Evolutionary conservation across 2,113 vertebrate species (phyloP), one percentile per base, ranked within the genome.

Genomic region (Dermatemys mawii): DNA sequence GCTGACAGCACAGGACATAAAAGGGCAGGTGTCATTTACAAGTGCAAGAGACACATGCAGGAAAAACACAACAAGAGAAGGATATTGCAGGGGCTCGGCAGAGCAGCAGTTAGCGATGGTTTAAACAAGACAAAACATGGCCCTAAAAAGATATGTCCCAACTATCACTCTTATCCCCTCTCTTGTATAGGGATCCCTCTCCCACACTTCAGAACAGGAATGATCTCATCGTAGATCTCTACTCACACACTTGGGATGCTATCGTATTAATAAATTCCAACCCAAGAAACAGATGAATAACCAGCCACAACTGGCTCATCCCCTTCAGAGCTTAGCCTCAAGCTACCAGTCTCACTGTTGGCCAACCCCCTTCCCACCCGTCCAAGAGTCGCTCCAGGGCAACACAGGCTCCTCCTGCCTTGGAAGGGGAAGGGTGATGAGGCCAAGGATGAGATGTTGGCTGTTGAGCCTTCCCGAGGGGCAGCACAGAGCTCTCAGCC

Each of bases 11-110:
- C 22, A 38, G n/a, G 35, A 67, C 6, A 2, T 21, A 67, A 75
- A 75, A 75, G 38, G 19, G 22, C 73, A 76, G 73, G 38, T 76
- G 73, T 70, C 12, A 27, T 46, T 76, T 41, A 26, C 41, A 27
- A 13, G 7, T 41, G 73, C 41, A 27, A 76, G 38, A 76, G 41
- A 76, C 27, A 46, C 73, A 75, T 41, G 38, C 38, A 24, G 41
- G 73, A 27, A 75, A 41, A 75, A 46, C 24, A 75, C 41, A 75
- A 73, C 21, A 44, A 44, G n/a, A 41, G n/a, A 26, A 17, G 14
- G 26, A 44, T 5, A 12, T 24, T 35, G 38, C 9, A 38, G 3
- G 9, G 10, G 53, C 53, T 44, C 26, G 1, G 38, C 0, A 9
- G 79, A 51, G 84, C 4, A 5, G n/a, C 75, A 2, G n/a, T 46